Evolutionary conservation across 1,140 invertebrate species (phyloP).

Genomic region (Ganaspis sp.): DNA sequence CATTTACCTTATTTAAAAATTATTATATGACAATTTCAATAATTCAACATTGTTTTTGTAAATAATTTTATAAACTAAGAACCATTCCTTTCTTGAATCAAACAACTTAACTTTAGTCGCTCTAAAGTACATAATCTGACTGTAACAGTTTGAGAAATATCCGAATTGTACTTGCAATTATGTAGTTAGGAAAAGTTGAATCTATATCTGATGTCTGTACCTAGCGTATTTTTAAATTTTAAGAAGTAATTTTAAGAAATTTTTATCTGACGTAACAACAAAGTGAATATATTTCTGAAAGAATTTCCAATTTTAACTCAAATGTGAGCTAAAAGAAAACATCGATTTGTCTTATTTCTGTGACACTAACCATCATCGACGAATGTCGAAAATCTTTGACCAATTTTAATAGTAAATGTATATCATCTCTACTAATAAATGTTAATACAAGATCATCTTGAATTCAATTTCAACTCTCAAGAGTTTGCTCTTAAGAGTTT

Average conservation of each 20-base stretch:
- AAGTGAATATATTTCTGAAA: conserved; percentile 18
- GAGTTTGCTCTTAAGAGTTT: background rate
- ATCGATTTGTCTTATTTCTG: background rate
- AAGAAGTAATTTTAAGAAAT: conserved; percentile 20
- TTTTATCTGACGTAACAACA: conserved; percentile 6
- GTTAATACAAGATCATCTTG: conserved; percentile 31
- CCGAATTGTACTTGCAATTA: background rate
- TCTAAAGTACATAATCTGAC: conserved; percentile 12
- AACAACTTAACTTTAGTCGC: background rate
- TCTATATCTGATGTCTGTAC: background rate
- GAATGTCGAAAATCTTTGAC: conserved; percentile 38
- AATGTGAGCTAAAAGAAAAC: background rate
- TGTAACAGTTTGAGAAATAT: background rate
- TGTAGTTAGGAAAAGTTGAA: background rate
- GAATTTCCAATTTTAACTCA: background rate
- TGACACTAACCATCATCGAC: background rate
- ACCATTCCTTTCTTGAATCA: background rate
- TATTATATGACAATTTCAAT: too few species aligned
- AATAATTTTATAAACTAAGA: too few species aligned
- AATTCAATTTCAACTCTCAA: background rate
- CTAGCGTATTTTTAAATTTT: background rate
- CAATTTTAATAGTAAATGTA: conserved; percentile 45
- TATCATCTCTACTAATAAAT: conserved; percentile 24
- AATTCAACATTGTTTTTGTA: too few species aligned
- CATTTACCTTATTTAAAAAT: too few species aligned